Evolutionary conservation across 2,113 vertebrate genomes (phyloP).

Genomic region (Anguilla japonica): DNA sequence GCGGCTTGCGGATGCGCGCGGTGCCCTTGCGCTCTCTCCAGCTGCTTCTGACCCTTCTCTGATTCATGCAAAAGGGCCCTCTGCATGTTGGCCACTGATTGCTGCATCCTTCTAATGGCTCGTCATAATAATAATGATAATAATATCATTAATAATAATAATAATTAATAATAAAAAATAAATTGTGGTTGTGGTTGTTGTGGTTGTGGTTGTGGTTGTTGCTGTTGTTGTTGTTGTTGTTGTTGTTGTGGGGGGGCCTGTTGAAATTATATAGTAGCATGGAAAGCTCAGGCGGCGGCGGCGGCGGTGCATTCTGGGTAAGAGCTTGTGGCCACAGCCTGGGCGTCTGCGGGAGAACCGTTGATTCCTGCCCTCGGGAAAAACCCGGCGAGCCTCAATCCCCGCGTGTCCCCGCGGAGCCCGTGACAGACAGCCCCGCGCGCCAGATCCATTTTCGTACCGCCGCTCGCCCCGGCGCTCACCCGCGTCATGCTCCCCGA

Average conservation of each 20-base stretch:
- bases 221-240: too few relatives aligned
- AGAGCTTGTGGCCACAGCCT: conserved; percentile 2
- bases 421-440: conserved; percentile 19
- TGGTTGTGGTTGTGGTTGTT: too few relatives aligned
- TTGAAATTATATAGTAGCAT: background rate
- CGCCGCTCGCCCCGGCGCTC: background rate
- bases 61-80: too few relatives aligned
- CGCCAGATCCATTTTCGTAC: conserved; percentile 3
- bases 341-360: conserved; percentile 1
- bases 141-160: too few relatives aligned
- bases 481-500: conserved; percentile 27
- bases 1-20: background rate
- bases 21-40: conserved; percentile 33
- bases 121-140: background rate
- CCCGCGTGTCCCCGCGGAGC: background rate
- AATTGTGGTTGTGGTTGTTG: too few relatives aligned
- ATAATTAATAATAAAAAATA: too few relatives aligned
- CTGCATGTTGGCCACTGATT: background rate
- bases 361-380: conserved; percentile 15
- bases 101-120: background rate
- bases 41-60: background rate
- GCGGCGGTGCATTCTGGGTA: conserved; percentile 10
- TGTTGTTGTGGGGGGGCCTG: too few relatives aligned
- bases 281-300: background rate
- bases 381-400: background rate